Base-by-base conservation (phyloP, 2,888 invertebrate genomes). In the Microctonus hyperodae region DNA sequence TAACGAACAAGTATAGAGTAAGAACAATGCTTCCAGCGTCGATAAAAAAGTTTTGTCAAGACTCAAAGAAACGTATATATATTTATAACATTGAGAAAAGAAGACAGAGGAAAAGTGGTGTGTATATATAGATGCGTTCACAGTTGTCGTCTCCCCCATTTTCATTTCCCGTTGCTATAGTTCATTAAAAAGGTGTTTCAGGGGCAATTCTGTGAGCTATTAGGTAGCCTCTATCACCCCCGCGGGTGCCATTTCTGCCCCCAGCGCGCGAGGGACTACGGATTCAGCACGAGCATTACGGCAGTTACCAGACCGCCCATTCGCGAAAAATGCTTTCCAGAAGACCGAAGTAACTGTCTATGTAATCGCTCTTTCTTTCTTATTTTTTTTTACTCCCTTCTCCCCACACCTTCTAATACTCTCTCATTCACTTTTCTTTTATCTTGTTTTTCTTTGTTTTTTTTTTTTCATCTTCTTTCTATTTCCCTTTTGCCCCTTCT, bases 151-250 rank as follows among this genome's bases (percentile, higher is more conserved):
- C 77, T 81, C 77, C 79, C 83, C 81, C 82, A 81, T 85, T 85
- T 85, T 85, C 85, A 85, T 85, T 85, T 85, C 84, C 84, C 81
- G 83, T 79, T 81, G 83, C 85, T 85, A 85, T 86, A 89, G 90
- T 89, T 89, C 90, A 90, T 90, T 89, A 89, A 89, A 89, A 89
- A 89, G 89, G 89, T 89, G 89, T 90, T 89, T 88, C 88, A 86
- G 86, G 87, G 87, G 88, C 89, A 88, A 89, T 89, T 89, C 88
- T 87, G 88, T 86, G 86, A 87, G 88, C 88, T 88, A 89, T 89
- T 89, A 88, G 88, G 87, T 86, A 87, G 86, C 81, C 81, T 84
- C 84, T 85, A 86, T 86, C 84, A 84, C 86, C 83, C 86, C 85
- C 82, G 79, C 76, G 86, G 86, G 86, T 82, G 84, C 84, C 85